These are phyloP conservation scores for Lepus americanus DNA, from an alignment of 2,113 vertebrate genomes.

Conservation along the genomic window DNA sequence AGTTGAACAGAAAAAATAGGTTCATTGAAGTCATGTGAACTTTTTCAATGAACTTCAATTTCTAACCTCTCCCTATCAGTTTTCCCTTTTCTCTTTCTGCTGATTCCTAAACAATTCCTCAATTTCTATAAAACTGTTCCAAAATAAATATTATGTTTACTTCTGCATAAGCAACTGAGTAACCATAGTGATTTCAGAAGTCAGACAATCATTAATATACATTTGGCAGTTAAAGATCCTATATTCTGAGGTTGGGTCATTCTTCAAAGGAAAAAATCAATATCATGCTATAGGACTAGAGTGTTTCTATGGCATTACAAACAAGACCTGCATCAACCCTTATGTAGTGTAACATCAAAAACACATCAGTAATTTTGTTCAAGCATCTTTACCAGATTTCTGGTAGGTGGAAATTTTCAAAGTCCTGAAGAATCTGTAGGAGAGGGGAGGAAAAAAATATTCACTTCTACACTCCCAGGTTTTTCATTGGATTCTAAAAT, in stretches of 20 bases:
- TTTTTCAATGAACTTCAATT: neutral
- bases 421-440: neutral
- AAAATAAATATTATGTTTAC: neutral
- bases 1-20: neutral
- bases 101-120: constrained; percentile 24
- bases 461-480: neutral
- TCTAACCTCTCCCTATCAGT: neutral
- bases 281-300: neutral
- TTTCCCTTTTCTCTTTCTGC: neutral
- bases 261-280: constrained; percentile 14
- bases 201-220: constrained; percentile 7
- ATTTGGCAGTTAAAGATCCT: neutral
- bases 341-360: constrained; percentile 1
- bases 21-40: neutral
- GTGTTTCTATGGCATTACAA: neutral
- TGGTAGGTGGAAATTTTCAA: neutral
- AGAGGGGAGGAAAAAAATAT: rapidly evolving
- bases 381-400: neutral
- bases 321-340: neutral
- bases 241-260: neutral
- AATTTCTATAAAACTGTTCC: constrained; percentile 45
- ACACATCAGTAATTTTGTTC: neutral
- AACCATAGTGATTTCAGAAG: constrained; percentile 42
- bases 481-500: neutral
- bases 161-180: neutral